phyloP scores from a whole-genome alignment of 2,888 invertebrate species.

The Phaonia tiefii region DNA sequence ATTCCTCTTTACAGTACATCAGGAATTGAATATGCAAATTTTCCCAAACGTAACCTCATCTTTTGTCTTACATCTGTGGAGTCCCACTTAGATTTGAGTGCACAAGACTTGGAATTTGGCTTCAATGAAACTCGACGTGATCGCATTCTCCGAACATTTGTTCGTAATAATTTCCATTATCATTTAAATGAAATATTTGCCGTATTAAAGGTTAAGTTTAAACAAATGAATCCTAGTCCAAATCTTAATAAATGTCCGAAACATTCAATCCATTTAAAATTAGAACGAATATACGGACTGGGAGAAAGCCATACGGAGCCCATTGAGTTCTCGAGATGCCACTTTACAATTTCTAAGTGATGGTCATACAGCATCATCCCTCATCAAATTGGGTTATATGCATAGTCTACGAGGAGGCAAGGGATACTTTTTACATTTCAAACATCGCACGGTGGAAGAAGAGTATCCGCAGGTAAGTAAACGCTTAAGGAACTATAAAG shows the following conservation, averaged over 20 bases:
- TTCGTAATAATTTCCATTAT: conserved; percentile 96
- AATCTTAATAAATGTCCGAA: too few relatives aligned
- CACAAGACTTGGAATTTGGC: conserved; percentile 93
- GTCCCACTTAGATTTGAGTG: conserved; percentile 91
- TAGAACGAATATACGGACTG: conserved; percentile 98
- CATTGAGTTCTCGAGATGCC: conserved; percentile 91
- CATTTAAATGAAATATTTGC: conserved; percentile 97
- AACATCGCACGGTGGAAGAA: conserved; percentile 91
- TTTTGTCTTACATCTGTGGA: conserved; percentile 92
- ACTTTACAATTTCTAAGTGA: conserved; percentile 94
- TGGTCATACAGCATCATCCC: conserved; percentile 93
- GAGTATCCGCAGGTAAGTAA: conserved; percentile 87
- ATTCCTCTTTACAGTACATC: conserved; percentile 82
- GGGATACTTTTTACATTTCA: conserved; percentile 93
- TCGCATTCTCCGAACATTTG: conserved; percentile 93
- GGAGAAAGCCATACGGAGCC: conserved; percentile 93
- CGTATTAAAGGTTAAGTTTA: conserved; percentile 84
- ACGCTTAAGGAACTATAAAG: neutral
- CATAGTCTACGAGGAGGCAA: conserved; percentile 90
- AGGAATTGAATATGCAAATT: conserved; percentile 90
- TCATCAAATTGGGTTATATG: conserved; percentile 89
- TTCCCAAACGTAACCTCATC: conserved; percentile 90
- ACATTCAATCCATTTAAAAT: too few relatives aligned
- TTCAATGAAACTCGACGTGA: conserved; percentile 94
- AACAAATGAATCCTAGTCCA: neutral